phyloP scores from a whole-genome alignment of 1,140 invertebrate species.

The Drosophila melanogaster region DNA sequence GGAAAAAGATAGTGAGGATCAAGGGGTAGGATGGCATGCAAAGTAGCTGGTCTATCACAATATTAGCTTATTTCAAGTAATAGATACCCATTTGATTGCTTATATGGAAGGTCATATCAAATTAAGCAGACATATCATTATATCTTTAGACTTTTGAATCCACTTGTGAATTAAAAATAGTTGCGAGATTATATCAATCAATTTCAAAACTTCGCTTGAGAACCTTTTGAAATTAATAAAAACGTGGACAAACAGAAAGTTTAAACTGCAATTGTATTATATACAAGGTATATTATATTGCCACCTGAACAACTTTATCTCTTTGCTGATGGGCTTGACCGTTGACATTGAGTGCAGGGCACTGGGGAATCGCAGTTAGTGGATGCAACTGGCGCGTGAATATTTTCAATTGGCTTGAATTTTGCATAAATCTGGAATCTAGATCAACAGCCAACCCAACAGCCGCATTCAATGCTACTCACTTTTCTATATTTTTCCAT shows the following conservation, averaged over 20 bases:
- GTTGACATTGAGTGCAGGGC: constrained; percentile 60
- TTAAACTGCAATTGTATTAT: no score
- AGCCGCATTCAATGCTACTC: constrained; percentile 31
- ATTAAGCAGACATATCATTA: background rate
- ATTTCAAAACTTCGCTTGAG: no score
- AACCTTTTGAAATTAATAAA: no score
- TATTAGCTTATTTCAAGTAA: background rate
- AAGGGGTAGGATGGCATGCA: background rate
- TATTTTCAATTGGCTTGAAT: constrained; percentile 76
- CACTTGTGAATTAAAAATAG: background rate
- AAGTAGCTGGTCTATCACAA: background rate
- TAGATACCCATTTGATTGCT: background rate
- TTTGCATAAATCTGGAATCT: constrained; percentile 67
- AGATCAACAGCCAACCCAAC: constrained; percentile 45
- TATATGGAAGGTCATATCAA: background rate
- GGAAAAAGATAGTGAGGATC: background rate
- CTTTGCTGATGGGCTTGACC: constrained; percentile 7
- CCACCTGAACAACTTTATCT: background rate
- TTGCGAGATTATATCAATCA: background rate
- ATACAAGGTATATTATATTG: background rate
- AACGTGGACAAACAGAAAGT: no score
- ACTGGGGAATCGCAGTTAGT: constrained; percentile 11
- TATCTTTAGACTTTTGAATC: background rate
- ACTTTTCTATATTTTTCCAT: constrained; percentile 28
- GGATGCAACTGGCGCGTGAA: constrained; percentile 43